Conservation (phyloP, 2,113 vertebrate genomes). For the Oryzias celebensis region DNA sequence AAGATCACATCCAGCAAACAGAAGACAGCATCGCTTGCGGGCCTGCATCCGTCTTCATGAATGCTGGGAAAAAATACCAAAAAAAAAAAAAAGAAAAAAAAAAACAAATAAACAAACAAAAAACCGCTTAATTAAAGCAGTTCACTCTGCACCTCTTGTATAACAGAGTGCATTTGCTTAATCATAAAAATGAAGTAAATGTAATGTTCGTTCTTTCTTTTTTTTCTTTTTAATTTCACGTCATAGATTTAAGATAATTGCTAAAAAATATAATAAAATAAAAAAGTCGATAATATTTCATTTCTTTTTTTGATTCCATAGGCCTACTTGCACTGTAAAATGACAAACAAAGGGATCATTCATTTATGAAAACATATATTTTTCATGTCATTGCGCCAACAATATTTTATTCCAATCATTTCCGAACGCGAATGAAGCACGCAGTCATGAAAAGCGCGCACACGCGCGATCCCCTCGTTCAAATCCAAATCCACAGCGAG, state of each 20-base stretch:
- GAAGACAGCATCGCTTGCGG: conserved; percentile 28
- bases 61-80: conserved; percentile 22
- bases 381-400: conserved; percentile 4
- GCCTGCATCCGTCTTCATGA: conserved; percentile 18
- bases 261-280: too few relatives aligned
- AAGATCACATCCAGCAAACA: conserved; percentile 31
- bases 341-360: too few relatives aligned
- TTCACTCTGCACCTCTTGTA: conserved; percentile 1
- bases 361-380: not conserved
- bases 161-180: not conserved
- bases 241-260: too few relatives aligned
- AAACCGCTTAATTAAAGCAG: conserved; percentile 31
- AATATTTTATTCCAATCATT: conserved; percentile 4
- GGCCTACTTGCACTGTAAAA: too few relatives aligned
- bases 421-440: conserved; percentile 8
- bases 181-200: not conserved
- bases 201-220: too few relatives aligned
- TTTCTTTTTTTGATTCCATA: too few relatives aligned
- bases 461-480: not conserved
- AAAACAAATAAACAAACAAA: conserved; percentile 20
- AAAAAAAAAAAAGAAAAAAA: conserved; percentile 39
- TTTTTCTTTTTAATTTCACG: too few relatives aligned
- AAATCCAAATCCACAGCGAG: conserved; percentile 4
- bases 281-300: too few relatives aligned
- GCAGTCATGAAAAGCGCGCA: conserved; percentile 10